These are phyloP conservation scores for Schlechtendalia chinensis DNA, from an alignment of 1,140 invertebrate genomes.

Conservation along the genomic window DNA sequence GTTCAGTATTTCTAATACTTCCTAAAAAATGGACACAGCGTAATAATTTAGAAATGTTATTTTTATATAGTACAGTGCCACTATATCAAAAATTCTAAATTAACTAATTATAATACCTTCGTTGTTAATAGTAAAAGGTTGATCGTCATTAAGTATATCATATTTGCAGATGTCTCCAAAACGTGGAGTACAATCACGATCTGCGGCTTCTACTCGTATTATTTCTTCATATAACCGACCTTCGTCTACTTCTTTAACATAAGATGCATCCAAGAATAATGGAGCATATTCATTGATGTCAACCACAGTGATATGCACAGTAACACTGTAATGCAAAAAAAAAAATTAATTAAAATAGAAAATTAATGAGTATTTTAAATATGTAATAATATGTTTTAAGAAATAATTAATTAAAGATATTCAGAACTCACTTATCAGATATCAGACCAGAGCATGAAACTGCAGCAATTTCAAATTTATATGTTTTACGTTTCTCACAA, in stretches of 20 bases:
- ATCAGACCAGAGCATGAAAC: conserved; percentile 82
- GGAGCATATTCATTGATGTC: conserved; percentile 94
- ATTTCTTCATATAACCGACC: conserved; percentile 86
- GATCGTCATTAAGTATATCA: conserved; percentile 83
- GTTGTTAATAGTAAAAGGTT: conserved; percentile 89
- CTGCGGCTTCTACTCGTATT: conserved; percentile 82
- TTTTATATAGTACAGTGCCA: background rate
- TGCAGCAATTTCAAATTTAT: conserved; percentile 93
- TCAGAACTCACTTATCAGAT: conserved; percentile 72
- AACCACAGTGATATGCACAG: conserved; percentile 90
- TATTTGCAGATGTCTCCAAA: conserved; percentile 95
- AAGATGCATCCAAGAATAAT: conserved; percentile 82
- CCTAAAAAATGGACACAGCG: conserved; percentile 58
- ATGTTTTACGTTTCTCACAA: conserved; percentile 89
- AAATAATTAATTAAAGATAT: background rate
- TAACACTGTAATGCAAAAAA: conserved; percentile 72
- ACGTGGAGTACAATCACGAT: conserved; percentile 86
- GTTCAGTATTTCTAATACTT: conserved; percentile 85
- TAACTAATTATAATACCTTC: conserved; percentile 64
- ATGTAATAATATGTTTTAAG: background rate
- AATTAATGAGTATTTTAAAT: background rate
- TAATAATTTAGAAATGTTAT: background rate
- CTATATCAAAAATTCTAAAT: conserved; percentile 16
- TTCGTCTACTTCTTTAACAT: conserved; percentile 87
- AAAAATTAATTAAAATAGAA: conserved; percentile 4